phyloP scores from a whole-genome alignment of 1,140 invertebrate species.

The Heliothis virescens region DNA sequence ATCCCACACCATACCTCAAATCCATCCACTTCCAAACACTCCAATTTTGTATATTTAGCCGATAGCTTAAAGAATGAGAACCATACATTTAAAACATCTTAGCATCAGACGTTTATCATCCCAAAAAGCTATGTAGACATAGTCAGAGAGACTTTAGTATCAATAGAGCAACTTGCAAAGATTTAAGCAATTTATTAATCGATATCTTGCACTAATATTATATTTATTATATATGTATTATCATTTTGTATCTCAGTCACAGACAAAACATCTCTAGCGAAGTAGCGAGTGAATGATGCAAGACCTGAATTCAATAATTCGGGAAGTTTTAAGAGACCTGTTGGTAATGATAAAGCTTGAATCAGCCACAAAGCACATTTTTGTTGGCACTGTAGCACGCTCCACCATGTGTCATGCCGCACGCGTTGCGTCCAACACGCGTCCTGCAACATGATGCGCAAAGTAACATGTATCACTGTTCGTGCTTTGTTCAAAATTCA shows the following conservation, averaged over 20 bases:
- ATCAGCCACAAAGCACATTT: conserved; percentile 19
- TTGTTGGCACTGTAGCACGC: conserved; percentile 17
- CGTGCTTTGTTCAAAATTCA: conserved; percentile 16
- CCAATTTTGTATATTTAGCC: conserved; percentile 30
- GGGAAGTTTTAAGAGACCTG: not conserved
- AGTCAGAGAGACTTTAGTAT: conserved; percentile 18
- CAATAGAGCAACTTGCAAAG: not conserved
- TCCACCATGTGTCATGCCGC: not conserved
- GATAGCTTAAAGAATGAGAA: conserved; percentile 9
- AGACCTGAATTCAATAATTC: not conserved
- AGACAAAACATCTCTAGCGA: not conserved
- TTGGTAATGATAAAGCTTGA: conserved; percentile 1
- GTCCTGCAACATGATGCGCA: conserved; percentile 6
- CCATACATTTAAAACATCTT: not conserved
- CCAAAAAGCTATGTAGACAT: not conserved
- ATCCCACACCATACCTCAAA: conserved; percentile 1
- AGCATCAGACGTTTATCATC: not conserved
- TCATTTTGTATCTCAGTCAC: not conserved
- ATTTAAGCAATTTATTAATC: not conserved
- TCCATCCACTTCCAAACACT: conserved; percentile 31
- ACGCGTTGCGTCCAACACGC: conserved; percentile 10
- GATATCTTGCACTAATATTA: not conserved
- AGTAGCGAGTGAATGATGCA: not conserved
- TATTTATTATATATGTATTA: not conserved
- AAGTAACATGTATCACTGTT: conserved; percentile 15